Percentiles rank a stretch among this genome's conserved stretches.
These are phyloP conservation scores for Drosophila demipolita DNA, from an alignment of 2,888 invertebrate genomes.

Conservation along the genomic window DNA sequence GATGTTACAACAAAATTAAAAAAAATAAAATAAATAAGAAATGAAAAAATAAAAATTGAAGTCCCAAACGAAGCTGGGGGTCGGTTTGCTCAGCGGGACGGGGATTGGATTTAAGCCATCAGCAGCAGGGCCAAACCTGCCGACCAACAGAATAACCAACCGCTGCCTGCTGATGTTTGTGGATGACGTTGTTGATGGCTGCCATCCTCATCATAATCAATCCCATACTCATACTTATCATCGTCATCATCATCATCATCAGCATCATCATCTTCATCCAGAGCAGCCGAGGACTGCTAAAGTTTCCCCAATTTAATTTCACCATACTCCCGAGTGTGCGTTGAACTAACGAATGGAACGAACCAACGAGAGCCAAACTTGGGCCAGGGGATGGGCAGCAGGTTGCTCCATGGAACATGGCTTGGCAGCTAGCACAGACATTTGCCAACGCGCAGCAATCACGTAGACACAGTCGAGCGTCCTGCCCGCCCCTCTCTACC, in stretches of 20 bases:
- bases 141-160: constrained; percentile 50
- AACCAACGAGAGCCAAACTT: constrained; percentile 44
- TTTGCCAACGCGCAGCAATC: constrained; percentile 69
- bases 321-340: constrained; percentile 80
- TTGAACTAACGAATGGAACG: constrained; percentile 77
- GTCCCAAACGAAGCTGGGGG: constrained; percentile 36
- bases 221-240: constrained; percentile 57
- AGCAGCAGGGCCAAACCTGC: constrained; percentile 46
- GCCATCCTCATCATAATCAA: constrained; percentile 66
- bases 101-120: constrained; percentile 65
- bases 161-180: constrained; percentile 55
- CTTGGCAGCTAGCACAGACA: constrained; percentile 52
- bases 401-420: constrained; percentile 36
- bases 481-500: constrained; percentile 16
- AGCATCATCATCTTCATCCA: constrained; percentile 27
- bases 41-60: constrained; percentile 60
- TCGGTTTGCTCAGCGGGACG: constrained; percentile 47
- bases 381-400: constrained; percentile 13
- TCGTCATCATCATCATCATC: constrained; percentile 41
- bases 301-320: constrained; percentile 84
- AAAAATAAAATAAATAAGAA: constrained; percentile 23
- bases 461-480: constrained; percentile 61
- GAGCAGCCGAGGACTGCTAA: constrained; percentile 63
- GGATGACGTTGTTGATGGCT: constrained; percentile 75
- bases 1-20: constrained; percentile 22